Evolutionary conservation across 2,113 vertebrate genomes (phyloP).

Genomic region (Pampusana beccarii): DNA sequence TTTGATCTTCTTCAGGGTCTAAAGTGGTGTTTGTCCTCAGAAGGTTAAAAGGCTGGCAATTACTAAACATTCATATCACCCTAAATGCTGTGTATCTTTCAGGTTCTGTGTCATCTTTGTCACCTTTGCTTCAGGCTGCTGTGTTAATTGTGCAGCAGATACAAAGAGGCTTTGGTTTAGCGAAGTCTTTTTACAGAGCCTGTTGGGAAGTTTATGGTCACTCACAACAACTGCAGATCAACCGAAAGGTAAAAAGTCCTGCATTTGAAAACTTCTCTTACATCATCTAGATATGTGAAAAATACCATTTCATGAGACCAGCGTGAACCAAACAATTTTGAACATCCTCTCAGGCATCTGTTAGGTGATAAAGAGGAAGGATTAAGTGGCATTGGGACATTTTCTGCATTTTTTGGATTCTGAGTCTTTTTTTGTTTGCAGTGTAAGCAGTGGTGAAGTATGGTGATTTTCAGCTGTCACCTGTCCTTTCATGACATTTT

Average conservation of each 20-base stretch:
- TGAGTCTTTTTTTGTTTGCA: background rate
- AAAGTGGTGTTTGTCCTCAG: background rate
- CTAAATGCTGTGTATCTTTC: background rate
- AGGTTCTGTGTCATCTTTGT: slow-evolving; percentile 87
- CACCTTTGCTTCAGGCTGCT: slow-evolving; percentile 86
- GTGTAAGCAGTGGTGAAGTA: background rate
- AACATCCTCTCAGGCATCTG: background rate
- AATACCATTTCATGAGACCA: background rate
- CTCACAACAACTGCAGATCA: slow-evolving; percentile 82
- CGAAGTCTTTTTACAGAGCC: slow-evolving; percentile 85
- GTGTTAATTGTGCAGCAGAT: slow-evolving; percentile 84
- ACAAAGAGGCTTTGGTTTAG: slow-evolving; percentile 86
- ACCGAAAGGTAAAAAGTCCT: slow-evolving; percentile 80
- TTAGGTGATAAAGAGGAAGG: background rate
- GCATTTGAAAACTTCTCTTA: background rate
- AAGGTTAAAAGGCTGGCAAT: background rate
- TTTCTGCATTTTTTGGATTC: background rate
- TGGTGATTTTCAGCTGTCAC: background rate
- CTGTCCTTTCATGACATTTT: background rate
- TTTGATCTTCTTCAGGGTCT: background rate
- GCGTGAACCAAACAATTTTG: background rate
- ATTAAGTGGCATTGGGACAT: background rate
- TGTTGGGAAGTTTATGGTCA: slow-evolving; percentile 86
- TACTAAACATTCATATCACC: background rate
- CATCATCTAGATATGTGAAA: background rate